Evolutionary conservation across 2,888 invertebrate genomes (phyloP).

Genomic region (Ochlodes sylvanus): DNA sequence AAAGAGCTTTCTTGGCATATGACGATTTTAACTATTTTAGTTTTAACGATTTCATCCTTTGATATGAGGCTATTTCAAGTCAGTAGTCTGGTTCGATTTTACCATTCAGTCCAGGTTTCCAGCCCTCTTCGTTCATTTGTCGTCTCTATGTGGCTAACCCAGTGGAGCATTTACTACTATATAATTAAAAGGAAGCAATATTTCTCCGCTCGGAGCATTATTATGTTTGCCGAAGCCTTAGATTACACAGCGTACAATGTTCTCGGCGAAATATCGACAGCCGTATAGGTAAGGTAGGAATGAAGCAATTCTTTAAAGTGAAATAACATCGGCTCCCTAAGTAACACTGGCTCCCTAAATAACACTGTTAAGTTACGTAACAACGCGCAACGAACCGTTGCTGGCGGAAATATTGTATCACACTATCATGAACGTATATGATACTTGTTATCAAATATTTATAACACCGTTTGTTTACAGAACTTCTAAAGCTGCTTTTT

Average conservation of each 20-base stretch:
- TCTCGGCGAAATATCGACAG: not conserved
- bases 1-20: too few species aligned
- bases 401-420: not conserved
- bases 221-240: not conserved
- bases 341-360: not conserved
- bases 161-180: not conserved
- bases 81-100: not conserved
- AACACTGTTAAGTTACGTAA: not conserved
- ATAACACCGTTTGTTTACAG: not conserved
- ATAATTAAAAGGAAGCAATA: not conserved
- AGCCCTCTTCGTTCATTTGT: not conserved
- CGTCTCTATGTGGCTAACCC: not conserved
- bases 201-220: not conserved
- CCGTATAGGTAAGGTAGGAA: not conserved
- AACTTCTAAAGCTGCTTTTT: not conserved
- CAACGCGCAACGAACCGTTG: not conserved
- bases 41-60: too few species aligned
- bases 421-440: not conserved
- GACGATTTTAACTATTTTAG: too few species aligned
- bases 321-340: not conserved
- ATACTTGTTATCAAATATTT: not conserved
- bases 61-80: not conserved
- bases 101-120: not conserved
- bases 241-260: not conserved
- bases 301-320: not conserved